Evolutionary conservation across 2,797 vertebrate genomes (phyloP).

Genomic region (Sciaenops ocellatus): DNA sequence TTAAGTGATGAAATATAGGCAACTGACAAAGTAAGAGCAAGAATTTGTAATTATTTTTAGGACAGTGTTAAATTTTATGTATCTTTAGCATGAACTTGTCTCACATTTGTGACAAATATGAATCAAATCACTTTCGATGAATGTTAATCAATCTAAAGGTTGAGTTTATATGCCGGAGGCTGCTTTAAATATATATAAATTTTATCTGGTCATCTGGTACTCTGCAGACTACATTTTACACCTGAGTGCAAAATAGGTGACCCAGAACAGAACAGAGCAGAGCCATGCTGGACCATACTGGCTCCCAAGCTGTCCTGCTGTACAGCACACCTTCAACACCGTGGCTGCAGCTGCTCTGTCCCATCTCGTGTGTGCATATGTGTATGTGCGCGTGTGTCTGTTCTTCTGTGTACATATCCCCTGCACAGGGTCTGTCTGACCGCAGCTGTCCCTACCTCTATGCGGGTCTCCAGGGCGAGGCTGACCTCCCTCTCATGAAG

Average conservation of each 20-base stretch:
- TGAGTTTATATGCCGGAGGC: conserved; percentile 16
- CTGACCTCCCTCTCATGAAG: conserved; percentile 81
- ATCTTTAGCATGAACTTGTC: too few species aligned
- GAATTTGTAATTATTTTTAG: background rate
- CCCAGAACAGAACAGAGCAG: conserved; percentile 79
- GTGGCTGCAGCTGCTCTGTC: conserved; percentile 82
- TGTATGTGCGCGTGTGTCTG: conserved; percentile 52
- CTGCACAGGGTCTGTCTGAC: conserved; percentile 72
- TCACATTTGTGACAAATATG: too few species aligned
- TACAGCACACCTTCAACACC: conserved; percentile 74
- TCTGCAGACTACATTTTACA: conserved; percentile 78
- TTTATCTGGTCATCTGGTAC: conserved; percentile 74
- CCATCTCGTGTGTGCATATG: conserved; percentile 67
- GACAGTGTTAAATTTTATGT: background rate
- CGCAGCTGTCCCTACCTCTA: conserved; percentile 84
- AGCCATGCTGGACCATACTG: conserved; percentile 76
- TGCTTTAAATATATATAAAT: conserved; percentile 40
- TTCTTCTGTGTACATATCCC: conserved; percentile 51
- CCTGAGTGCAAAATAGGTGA: conserved; percentile 82
- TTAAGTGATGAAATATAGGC: background rate
- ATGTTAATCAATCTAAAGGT: background rate
- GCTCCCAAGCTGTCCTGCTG: conserved; percentile 77
- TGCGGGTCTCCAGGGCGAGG: conserved; percentile 77
- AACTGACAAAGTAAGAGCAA: background rate
- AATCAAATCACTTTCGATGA: background rate